These are phyloP conservation scores for Eulemur coronatus DNA, from an alignment of 2,797 vertebrate species.

Conservation along the genomic window DNA sequence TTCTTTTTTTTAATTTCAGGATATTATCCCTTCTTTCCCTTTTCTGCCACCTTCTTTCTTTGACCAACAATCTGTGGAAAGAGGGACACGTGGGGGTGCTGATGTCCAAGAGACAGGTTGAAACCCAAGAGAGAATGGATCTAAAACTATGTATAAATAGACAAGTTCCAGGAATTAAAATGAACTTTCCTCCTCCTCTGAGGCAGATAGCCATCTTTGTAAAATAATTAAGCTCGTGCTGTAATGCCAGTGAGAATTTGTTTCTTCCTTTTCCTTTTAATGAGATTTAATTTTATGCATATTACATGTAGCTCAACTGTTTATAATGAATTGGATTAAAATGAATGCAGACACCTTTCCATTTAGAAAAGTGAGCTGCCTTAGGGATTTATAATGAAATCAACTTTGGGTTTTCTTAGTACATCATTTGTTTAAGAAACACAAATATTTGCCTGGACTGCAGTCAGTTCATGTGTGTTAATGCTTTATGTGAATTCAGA, in stretches of 20 bases:
- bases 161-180: not conserved
- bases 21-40: not conserved
- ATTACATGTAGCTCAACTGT: not conserved
- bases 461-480: not conserved
- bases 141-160: not conserved
- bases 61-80: not conserved
- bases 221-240: not conserved
- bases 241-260: not conserved
- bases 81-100: not conserved
- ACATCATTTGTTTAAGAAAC: slow-evolving; percentile 51
- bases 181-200: not conserved
- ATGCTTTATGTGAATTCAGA: not conserved
- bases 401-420: slow-evolving; percentile 18
- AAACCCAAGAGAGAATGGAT: not conserved
- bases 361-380: slow-evolving; percentile 3
- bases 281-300: slow-evolving; percentile 35
- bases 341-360: slow-evolving; percentile 43
- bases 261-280: slow-evolving; percentile 37
- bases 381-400: slow-evolving; percentile 42
- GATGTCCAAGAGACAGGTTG: not conserved
- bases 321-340: slow-evolving; percentile 41
- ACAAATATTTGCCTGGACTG: slow-evolving; percentile 42
- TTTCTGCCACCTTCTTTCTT: not conserved
- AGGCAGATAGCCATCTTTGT: slow-evolving; percentile 18
- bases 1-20: not conserved